Evolutionary conservation across 2,888 invertebrate species (phyloP), one percentile per base, ranked within the genome.

Genomic region (Sisyra nigra): DNA sequence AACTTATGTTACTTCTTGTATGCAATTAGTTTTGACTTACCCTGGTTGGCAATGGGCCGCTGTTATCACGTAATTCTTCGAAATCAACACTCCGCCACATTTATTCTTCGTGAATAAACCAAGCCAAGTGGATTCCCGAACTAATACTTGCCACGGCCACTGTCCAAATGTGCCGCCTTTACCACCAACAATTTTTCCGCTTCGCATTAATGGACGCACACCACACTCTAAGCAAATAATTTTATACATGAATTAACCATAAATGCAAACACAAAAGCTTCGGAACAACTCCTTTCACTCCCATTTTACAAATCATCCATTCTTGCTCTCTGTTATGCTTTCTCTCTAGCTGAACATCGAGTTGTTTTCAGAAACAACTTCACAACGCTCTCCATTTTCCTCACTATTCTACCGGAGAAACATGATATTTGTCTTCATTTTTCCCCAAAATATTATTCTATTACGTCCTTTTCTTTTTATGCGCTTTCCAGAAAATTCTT

Each of bases 11-110:
- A 24, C 24, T 24, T 24, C 7, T 24, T 7, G 3, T 24, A 24
- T 24, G 24, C n/a, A n/a, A n/a, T n/a, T n/a, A n/a, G 24, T 24
- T 14, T n/a, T 10, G 9, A 56, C 68, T 66, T 61, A 86, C 85
- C 91, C 89, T 35, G 92, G 91, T 59, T 92, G 91, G 65, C 92
- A 93, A 71, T 93, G 92, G 0, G 92, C 92, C 0, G 92, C 92
- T 0, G 92, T 92, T 46, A 91, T 79, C 3, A 92, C 89, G 56
- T 80, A 91, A 59, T 76, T 75, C 53, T 73, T 80, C 30, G 86
- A 84, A 53, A 92, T 87, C n/a, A 93, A 72, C 0, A 93, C 92
- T 2, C 92, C 92, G 1, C 92, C 92, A 56, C 92, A 93, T 63
- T 92, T 92, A 64, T 92, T 92, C 62, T 92, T 92, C 39, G 89